phyloP scores from a whole-genome alignment of 2,113 vertebrate genomes.

The Argyrosomus japonicus region DNA sequence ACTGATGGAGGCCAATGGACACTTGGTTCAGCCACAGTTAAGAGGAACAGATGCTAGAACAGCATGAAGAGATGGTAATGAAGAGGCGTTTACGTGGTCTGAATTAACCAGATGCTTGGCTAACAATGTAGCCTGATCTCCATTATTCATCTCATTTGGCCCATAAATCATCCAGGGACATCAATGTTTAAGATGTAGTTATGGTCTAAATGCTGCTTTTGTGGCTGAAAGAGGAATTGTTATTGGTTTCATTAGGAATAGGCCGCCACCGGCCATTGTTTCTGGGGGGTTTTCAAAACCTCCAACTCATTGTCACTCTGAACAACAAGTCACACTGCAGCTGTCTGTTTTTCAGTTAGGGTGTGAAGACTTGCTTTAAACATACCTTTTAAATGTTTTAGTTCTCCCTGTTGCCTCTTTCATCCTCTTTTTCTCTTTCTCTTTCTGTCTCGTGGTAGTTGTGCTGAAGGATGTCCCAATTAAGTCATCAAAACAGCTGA shows the following conservation, averaged over 20 bases:
- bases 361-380: slow-evolving; percentile 4
- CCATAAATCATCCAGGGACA: slow-evolving; percentile 44
- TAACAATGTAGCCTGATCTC: slow-evolving; percentile 15
- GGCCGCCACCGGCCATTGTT: neutral
- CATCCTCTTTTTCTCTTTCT: neutral
- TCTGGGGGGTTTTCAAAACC: neutral
- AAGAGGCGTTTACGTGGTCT: slow-evolving; percentile 45
- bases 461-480: slow-evolving; percentile 41
- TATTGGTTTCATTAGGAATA: slow-evolving; percentile 47
- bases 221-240: slow-evolving; percentile 17
- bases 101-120: slow-evolving; percentile 49
- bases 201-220: slow-evolving; percentile 31
- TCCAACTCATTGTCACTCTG: neutral
- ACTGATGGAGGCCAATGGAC: slow-evolving; percentile 20
- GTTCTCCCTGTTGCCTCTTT: slow-evolving; percentile 16
- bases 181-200: slow-evolving; percentile 33
- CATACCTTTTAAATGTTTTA: slow-evolving; percentile 7
- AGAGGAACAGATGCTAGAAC: slow-evolving; percentile 55
- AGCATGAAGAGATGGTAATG: slow-evolving; percentile 46
- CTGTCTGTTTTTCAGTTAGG: slow-evolving; percentile 8
- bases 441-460: neutral
- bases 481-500: slow-evolving; percentile 39
- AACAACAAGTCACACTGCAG: neutral
- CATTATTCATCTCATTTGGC: slow-evolving; percentile 60
- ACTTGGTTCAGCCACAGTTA: slow-evolving; percentile 1